phyloP scores from a whole-genome alignment of 2,888 invertebrate genomes.

The Lydus trimaculatus region DNA sequence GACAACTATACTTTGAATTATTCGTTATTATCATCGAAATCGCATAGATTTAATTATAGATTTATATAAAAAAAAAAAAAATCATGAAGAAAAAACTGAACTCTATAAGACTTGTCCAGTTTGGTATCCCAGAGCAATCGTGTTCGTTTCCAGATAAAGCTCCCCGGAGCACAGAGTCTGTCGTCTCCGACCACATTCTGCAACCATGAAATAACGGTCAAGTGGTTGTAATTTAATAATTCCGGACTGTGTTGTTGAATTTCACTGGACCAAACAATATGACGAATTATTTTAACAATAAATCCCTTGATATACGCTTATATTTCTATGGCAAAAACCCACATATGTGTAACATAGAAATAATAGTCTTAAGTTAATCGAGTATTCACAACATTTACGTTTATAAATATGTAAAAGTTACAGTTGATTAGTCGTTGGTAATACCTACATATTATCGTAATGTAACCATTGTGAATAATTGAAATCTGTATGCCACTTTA shows the following conservation, averaged over 20 bases:
- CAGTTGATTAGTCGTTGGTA: too few relatives aligned
- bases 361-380: too few relatives aligned
- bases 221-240: slow-evolving; percentile 6
- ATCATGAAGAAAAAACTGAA: background rate
- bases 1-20: too few relatives aligned
- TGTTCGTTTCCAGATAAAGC: background rate
- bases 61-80: background rate
- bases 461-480: too few relatives aligned
- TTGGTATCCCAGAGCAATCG: background rate
- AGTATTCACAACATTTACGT: background rate
- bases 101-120: background rate
- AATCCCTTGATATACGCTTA: background rate
- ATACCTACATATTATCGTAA: too few relatives aligned
- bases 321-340: too few relatives aligned
- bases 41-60: background rate
- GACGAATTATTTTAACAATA: background rate
- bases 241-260: background rate
- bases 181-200: background rate
- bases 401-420: background rate
- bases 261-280: background rate
- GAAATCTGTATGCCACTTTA: too few relatives aligned
- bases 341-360: too few relatives aligned
- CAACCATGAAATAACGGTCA: slow-evolving; percentile 1
- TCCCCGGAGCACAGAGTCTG: background rate
- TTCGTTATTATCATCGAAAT: too few relatives aligned